These are phyloP conservation scores for Halichoeres trimaculatus DNA, from an alignment of 2,113 vertebrate species.

Conservation along the genomic window DNA sequence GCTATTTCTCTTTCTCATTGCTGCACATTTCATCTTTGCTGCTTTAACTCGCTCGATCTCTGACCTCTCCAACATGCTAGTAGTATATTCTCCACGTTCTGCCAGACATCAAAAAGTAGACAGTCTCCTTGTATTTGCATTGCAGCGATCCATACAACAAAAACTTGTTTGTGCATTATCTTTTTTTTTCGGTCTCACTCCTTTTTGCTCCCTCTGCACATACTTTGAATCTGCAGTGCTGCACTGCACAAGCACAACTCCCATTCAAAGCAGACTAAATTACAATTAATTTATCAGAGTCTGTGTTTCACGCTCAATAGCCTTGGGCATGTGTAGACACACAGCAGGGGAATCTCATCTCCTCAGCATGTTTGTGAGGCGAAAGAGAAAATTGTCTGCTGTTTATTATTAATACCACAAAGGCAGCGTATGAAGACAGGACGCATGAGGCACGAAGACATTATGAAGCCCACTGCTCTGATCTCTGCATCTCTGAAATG, in stretches of 20 bases:
- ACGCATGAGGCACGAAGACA: conserved; percentile 16
- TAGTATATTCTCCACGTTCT: background rate
- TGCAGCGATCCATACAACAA: too few species aligned
- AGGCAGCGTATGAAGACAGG: conserved; percentile 21
- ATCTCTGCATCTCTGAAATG: conserved; percentile 31
- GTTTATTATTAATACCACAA: conserved; percentile 63
- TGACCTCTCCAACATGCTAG: background rate
- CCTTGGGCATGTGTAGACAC: conserved; percentile 54
- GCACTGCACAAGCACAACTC: conserved; percentile 26
- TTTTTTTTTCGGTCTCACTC: background rate
- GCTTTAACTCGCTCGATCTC: background rate
- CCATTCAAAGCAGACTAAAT: conserved; percentile 45
- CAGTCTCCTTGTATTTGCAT: too few species aligned
- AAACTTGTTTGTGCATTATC: too few species aligned
- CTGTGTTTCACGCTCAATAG: conserved; percentile 47
- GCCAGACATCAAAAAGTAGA: background rate
- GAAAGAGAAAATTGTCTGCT: conserved; percentile 47
- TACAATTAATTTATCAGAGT: conserved; percentile 69
- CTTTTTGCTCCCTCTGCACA: background rate
- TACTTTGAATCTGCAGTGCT: conserved; percentile 51
- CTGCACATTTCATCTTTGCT: background rate
- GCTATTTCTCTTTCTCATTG: background rate
- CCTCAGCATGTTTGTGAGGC: conserved; percentile 51
- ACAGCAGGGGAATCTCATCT: conserved; percentile 63
- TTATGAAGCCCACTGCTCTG: conserved; percentile 23